A percentile compares a stretch with the other conserved stretches of the same genome.
These are phyloP conservation scores for Drosophila tanythrix DNA, from an alignment of 2,888 invertebrate species.

Conservation along the genomic window DNA sequence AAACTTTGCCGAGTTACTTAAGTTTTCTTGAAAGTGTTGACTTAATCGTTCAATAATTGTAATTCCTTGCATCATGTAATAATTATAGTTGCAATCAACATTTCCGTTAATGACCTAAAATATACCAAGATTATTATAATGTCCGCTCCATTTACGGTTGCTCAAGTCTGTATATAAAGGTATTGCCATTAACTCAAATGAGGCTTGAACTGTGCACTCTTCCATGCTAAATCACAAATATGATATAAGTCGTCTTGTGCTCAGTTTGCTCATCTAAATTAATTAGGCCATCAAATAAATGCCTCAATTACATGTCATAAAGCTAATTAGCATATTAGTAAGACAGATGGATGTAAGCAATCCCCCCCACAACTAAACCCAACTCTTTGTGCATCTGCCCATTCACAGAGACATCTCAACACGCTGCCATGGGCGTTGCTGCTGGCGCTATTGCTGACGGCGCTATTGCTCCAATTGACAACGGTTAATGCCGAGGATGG, in stretches of 20 bases:
- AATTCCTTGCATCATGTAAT: constrained; percentile 1
- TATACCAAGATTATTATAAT: constrained; percentile 14
- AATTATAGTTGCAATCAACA: constrained; percentile 1
- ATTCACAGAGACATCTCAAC: constrained; percentile 63
- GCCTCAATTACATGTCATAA: constrained; percentile 25
- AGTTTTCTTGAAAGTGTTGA: neutral
- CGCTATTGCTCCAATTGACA: constrained; percentile 63
- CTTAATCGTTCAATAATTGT: neutral
- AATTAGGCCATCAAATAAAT: constrained; percentile 40
- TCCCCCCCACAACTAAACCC: constrained; percentile 2
- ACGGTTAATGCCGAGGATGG: constrained; percentile 20
- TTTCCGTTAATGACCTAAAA: constrained; percentile 1
- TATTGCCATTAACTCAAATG: constrained; percentile 56
- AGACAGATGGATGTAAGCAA: neutral
- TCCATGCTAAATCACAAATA: constrained; percentile 6
- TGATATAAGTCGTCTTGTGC: neutral
- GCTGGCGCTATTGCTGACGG: constrained; percentile 62
- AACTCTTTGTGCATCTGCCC: constrained; percentile 1
- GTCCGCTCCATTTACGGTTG: constrained; percentile 17
- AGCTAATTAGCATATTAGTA: constrained; percentile 32
- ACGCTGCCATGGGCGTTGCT: constrained; percentile 71
- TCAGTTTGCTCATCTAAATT: constrained; percentile 6
- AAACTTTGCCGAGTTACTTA: neutral
- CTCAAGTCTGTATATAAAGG: constrained; percentile 14
- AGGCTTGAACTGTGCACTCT: constrained; percentile 56